phyloP scores from a whole-genome alignment of 2,888 invertebrate species.

The Serripes groenlandicus region DNA sequence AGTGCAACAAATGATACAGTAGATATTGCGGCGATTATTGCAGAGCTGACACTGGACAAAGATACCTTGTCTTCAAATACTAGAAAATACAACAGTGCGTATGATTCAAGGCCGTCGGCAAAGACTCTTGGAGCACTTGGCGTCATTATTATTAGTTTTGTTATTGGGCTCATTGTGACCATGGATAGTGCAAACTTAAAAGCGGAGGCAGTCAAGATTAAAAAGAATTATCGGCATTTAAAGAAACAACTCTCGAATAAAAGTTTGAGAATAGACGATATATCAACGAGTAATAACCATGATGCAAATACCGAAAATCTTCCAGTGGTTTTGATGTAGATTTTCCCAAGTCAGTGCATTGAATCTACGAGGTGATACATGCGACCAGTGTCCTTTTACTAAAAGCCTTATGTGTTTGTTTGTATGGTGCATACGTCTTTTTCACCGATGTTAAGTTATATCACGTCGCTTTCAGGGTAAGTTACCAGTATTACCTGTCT shows the following conservation, averaged over 20 bases:
- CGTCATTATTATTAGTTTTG: constrained; percentile 20
- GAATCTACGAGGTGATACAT: no score
- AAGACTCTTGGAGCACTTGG: constrained; percentile 46
- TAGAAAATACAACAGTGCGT: constrained; percentile 47
- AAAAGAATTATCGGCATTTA: constrained; percentile 33
- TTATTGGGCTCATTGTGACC: constrained; percentile 28
- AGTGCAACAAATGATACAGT: constrained; percentile 15
- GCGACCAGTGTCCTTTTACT: no score
- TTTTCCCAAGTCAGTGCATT: background rate
- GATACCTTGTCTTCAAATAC: constrained; percentile 43
- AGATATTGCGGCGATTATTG: constrained; percentile 35
- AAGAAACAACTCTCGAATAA: constrained; percentile 40
- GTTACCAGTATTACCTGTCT: no score
- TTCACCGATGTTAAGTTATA: no score
- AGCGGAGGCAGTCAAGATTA: constrained; percentile 29
- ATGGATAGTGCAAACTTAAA: constrained; percentile 46
- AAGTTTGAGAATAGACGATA: constrained; percentile 24
- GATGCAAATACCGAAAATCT: background rate
- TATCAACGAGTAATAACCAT: constrained; percentile 1
- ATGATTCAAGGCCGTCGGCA: constrained; percentile 47
- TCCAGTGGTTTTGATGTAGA: constrained; percentile 7
- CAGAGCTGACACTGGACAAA: constrained; percentile 40
- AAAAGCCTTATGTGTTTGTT: no score
- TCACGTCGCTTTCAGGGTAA: no score
- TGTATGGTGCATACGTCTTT: no score